Evolutionary conservation across 2,888 invertebrate species (phyloP).

Genomic region (Drosophila testacea): DNA sequence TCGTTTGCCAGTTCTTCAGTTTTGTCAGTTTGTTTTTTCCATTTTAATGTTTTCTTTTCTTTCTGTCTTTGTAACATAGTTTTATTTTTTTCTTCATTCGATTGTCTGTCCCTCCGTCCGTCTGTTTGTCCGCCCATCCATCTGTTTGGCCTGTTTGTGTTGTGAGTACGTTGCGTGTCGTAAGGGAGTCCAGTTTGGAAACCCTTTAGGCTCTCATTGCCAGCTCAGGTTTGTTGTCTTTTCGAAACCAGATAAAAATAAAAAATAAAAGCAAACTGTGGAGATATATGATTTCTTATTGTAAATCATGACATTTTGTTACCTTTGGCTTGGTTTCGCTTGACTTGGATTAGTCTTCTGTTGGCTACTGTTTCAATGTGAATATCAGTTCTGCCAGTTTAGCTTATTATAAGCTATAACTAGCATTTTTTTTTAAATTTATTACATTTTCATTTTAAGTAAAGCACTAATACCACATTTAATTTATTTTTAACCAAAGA

Average conservation of each 20-base stretch:
- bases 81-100: conserved; percentile 58
- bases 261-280: conserved; percentile 30
- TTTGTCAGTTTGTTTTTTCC: conserved; percentile 51
- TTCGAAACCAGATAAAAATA: conserved; percentile 63
- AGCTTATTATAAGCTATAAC: too few relatives aligned
- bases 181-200: conserved; percentile 58
- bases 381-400: background rate
- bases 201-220: conserved; percentile 78
- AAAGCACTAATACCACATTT: too few relatives aligned
- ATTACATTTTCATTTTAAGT: too few relatives aligned
- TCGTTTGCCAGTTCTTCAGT: conserved; percentile 47
- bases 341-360: conserved; percentile 49
- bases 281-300: conserved; percentile 76
- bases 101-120: conserved; percentile 13
- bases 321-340: conserved; percentile 50
- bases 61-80: conserved; percentile 70
- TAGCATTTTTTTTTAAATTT: too few relatives aligned
- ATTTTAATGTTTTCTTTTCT: conserved; percentile 62
- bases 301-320: conserved; percentile 80
- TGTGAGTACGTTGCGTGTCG: conserved; percentile 40
- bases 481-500: too few relatives aligned
- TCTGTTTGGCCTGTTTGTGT: conserved; percentile 50
- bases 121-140: conserved; percentile 15
- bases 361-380: conserved; percentile 66
- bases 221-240: conserved; percentile 63